phyloP scores from a whole-genome alignment of 2,113 vertebrate species.

The Opisthocomus hoazin region DNA sequence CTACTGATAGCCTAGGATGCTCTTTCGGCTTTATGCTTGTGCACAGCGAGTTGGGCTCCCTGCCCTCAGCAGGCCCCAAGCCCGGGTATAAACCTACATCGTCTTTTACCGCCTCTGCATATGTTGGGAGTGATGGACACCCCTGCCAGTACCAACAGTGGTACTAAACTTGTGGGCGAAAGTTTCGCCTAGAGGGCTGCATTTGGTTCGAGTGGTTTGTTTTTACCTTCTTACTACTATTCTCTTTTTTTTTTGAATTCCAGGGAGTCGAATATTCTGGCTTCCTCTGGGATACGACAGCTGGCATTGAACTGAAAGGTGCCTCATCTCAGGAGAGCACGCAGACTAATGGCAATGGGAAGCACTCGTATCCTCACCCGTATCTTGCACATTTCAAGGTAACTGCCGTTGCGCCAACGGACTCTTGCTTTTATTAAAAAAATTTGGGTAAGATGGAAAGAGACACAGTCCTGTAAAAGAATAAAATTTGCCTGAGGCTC shows the following conservation, averaged over 20 bases:
- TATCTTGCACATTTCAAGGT: conserved; percentile 88
- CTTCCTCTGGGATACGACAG: conserved; percentile 88
- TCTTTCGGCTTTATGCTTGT: neutral
- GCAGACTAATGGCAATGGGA: conserved; percentile 80
- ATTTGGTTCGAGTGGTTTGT: neutral
- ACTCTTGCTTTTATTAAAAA: neutral
- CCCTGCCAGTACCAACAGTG: neutral
- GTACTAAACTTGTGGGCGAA: neutral
- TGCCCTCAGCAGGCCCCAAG: neutral
- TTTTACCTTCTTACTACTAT: neutral
- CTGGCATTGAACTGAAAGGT: conserved; percentile 84
- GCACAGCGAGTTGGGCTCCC: neutral
- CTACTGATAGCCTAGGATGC: neutral
- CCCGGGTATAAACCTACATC: neutral
- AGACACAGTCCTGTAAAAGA: neutral
- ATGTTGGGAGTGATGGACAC: neutral
- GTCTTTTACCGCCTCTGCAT: neutral
- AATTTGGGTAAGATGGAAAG: neutral
- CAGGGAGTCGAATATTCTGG: conserved; percentile 83
- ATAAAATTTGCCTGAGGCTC: neutral
- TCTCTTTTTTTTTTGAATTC: neutral
- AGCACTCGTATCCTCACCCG: conserved; percentile 52
- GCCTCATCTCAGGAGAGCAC: conserved; percentile 63
- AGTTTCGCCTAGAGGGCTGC: neutral
- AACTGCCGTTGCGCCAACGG: neutral